Evolutionary conservation across 2,888 invertebrate genomes (phyloP).

Genomic region (Malachius bipustulatus): DNA sequence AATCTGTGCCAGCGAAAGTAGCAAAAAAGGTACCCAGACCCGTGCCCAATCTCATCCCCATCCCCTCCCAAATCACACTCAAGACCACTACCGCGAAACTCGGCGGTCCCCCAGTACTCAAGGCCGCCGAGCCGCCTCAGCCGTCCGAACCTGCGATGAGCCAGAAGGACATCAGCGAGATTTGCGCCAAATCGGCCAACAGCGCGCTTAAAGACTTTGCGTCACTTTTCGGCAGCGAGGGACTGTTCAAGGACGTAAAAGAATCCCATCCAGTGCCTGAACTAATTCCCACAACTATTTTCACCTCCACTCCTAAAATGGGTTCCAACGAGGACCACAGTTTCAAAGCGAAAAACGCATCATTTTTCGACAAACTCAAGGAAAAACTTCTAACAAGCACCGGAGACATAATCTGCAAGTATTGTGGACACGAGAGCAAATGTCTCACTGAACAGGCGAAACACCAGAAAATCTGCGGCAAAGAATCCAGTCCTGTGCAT

Average conservation of each 20-base stretch:
- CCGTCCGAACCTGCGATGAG: constrained; percentile 32
- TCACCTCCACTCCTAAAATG: constrained; percentile 18
- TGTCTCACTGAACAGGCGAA: constrained; percentile 70
- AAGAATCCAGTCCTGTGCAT: constrained; percentile 27
- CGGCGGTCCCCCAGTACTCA: constrained; percentile 18
- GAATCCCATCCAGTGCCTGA: constrained; percentile 25
- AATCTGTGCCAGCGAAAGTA: constrained; percentile 12
- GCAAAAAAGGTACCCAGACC: constrained; percentile 44
- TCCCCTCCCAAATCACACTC: constrained; percentile 36
- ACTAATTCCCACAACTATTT: constrained; percentile 26
- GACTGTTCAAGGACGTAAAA: constrained; percentile 26
- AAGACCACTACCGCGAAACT: constrained; percentile 11
- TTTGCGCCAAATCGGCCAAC: constrained; percentile 37
- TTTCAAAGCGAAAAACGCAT: constrained; percentile 56
- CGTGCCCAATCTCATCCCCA: constrained; percentile 64
- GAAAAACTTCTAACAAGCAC: constrained; percentile 56
- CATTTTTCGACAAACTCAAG: constrained; percentile 73
- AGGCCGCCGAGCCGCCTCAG: constrained; percentile 16
- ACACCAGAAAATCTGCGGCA: constrained; percentile 59
- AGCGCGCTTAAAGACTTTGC: constrained; percentile 46
- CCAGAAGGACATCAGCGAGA: constrained; percentile 38
- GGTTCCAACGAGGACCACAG: constrained; percentile 20
- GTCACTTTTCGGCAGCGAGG: constrained; percentile 36
- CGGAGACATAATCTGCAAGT: constrained; percentile 53
- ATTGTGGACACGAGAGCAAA: constrained; percentile 66